Percentiles rank a stretch among this genome's conserved stretches.
Evolutionary conservation across 2,113 vertebrate species (phyloP).

Genomic region (Centrocercus urophasianus): DNA sequence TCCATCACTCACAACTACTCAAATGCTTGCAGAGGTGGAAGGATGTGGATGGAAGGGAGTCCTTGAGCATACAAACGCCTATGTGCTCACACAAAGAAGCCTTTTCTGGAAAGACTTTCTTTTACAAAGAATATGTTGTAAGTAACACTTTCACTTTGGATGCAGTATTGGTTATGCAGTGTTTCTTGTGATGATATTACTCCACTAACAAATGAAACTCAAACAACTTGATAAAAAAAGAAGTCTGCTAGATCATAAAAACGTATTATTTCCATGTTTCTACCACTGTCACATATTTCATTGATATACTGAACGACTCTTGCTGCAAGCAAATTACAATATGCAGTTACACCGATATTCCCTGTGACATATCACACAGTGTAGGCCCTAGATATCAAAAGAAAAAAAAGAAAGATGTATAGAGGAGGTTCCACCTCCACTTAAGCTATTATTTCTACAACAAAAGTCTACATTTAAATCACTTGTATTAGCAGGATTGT

Average conservation of each 20-base stretch:
- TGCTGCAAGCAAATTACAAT: slow-evolving; percentile 65
- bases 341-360: slow-evolving; percentile 53
- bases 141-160: slow-evolving; percentile 8
- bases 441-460: slow-evolving; percentile 68
- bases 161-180: background rate
- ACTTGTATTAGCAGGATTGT: slow-evolving; percentile 56
- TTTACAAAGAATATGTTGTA: slow-evolving; percentile 27
- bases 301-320: background rate
- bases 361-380: slow-evolving; percentile 38
- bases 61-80: slow-evolving; percentile 32
- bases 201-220: slow-evolving; percentile 20
- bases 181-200: slow-evolving; percentile 41
- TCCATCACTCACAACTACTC: slow-evolving; percentile 32
- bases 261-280: slow-evolving; percentile 36
- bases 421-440: slow-evolving; percentile 65
- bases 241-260: slow-evolving; percentile 36
- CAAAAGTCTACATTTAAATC: slow-evolving; percentile 63
- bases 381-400: slow-evolving; percentile 56
- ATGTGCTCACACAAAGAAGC: slow-evolving; percentile 44
- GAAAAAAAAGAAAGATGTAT: slow-evolving; percentile 27
- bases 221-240: slow-evolving; percentile 40
- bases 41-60: slow-evolving; percentile 53
- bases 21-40: slow-evolving; percentile 9
- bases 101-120: slow-evolving; percentile 35
- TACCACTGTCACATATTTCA: slow-evolving; percentile 63